Base-by-base conservation (phyloP, 2,888 invertebrate species). In the Saturnia japonica region DNA sequence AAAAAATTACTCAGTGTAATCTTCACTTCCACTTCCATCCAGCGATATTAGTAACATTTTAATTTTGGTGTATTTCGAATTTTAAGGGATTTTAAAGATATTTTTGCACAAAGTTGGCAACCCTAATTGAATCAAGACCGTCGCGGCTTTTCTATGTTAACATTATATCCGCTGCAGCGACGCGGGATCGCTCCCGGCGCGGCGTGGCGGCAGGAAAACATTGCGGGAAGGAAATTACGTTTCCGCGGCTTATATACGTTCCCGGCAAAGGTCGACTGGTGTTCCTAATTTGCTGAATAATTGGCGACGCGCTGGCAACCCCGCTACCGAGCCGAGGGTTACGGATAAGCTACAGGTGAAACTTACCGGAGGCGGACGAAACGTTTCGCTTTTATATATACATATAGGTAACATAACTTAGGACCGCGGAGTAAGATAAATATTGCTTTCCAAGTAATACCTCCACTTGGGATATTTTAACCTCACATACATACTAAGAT, bases 281-380 rank as follows among this genome's bases (percentile, higher is more conserved):
- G 81, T 76, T 82, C 85, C 84, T 88, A 88, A 89, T 88, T 90
- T 85, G 84, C 78, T 86, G 86, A 88, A 88, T 88, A 90, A 88
- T 89, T 88, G 86, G 80, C 76, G 77, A 78, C 77, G 79, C 79
- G 79, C n/a, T n/a, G 22, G 16, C 12, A 19, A n/a, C 22, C 62
- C n/a, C 64, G 22, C 34, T 16, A 51, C 51, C 70, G 64, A 28
- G 34, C 64, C 57, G 47, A 22, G 51, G 25, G 67, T 67, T 14
- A 57, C 25, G 54, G 16, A 12, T 22, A 40, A 34, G 60, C 71
- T 64, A 71, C 71, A 71, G 71, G 71, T 71, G 71, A 64, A 8
- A 9, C n/a, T 60, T 60, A 28, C 57, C 54, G 6, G 25, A 14
- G 11, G 8, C 64, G 11, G 11, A 64, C 25, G 57, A 25, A 28